Conservation (phyloP, 2,888 invertebrate genomes). For the Drosophila lacicola region DNA sequence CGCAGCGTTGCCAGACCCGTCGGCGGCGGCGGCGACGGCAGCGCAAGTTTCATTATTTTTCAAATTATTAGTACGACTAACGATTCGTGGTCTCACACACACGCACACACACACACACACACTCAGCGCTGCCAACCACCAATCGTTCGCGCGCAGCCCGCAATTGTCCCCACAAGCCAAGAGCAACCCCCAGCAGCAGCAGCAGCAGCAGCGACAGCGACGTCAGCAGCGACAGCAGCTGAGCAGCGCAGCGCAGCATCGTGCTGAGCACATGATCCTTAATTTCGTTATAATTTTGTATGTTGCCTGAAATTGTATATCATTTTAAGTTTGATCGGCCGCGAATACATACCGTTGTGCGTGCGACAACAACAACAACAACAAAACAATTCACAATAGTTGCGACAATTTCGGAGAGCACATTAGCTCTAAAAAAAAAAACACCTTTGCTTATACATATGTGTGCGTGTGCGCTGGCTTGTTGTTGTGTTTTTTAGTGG, state of each 20-base stretch:
- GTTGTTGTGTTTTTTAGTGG: slow-evolving; percentile 8
- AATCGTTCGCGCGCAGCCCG: slow-evolving; percentile 77
- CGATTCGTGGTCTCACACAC: slow-evolving; percentile 79
- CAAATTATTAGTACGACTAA: slow-evolving; percentile 82
- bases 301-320: slow-evolving; percentile 85
- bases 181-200: slow-evolving; percentile 43
- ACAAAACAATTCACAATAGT: slow-evolving; percentile 21
- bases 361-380: slow-evolving; percentile 56
- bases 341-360: slow-evolving; percentile 84
- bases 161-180: slow-evolving; percentile 57
- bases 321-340: slow-evolving; percentile 86
- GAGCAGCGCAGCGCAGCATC: slow-evolving; percentile 21
- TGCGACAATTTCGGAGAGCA: slow-evolving; percentile 5
- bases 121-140: slow-evolving; percentile 59
- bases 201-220: slow-evolving; percentile 17
- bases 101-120: slow-evolving; percentile 25
- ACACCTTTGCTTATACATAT: too few relatives aligned
- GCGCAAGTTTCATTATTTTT: slow-evolving; percentile 78
- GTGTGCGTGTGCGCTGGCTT: background rate
- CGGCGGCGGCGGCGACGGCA: slow-evolving; percentile 13
- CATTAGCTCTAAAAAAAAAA: background rate
- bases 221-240: slow-evolving; percentile 18
- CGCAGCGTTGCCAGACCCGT: slow-evolving; percentile 19
- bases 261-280: slow-evolving; percentile 84
- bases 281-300: slow-evolving; percentile 85